Percentiles rank a stretch among this genome's conserved stretches.
Evolutionary conservation across 2,113 vertebrate genomes (phyloP).

Genomic region (Passer domesticus): DNA sequence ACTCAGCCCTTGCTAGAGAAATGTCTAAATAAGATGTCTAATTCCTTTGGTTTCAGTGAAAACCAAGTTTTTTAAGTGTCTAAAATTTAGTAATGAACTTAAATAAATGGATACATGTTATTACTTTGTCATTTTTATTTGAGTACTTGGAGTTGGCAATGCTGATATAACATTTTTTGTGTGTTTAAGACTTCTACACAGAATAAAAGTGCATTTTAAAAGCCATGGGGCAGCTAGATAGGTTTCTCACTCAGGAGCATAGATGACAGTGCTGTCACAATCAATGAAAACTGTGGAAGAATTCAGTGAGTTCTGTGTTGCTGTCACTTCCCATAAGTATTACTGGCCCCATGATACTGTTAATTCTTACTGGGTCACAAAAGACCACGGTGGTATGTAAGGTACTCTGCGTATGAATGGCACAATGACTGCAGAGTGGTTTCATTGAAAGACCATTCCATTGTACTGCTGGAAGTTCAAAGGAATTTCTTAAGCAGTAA

Average conservation of each 20-base stretch:
- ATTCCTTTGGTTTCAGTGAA: background rate
- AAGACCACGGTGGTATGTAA: background rate
- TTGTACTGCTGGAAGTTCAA: background rate
- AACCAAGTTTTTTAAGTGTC: background rate
- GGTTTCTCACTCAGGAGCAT: background rate
- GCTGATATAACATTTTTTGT: background rate
- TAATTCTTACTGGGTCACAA: conserved; percentile 22
- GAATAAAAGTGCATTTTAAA: conserved; percentile 34
- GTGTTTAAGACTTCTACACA: background rate
- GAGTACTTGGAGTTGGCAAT: background rate
- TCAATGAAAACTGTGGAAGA: conserved; percentile 14
- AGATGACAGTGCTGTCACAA: conserved; percentile 50
- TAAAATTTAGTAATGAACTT: background rate
- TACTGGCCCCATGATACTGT: conserved; percentile 6
- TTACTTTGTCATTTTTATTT: background rate
- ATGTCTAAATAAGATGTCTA: background rate
- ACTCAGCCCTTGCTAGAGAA: background rate
- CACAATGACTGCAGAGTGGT: background rate
- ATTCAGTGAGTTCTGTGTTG: background rate
- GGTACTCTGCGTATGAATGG: background rate
- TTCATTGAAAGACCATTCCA: background rate
- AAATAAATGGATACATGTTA: background rate
- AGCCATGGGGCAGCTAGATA: background rate
- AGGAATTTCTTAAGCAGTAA: background rate
- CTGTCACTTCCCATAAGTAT: conserved; percentile 44